Evolutionary conservation across 2,888 invertebrate genomes (phyloP), one percentile per base, ranked within the genome.

Genomic region (Odontocolon sp.): DNA sequence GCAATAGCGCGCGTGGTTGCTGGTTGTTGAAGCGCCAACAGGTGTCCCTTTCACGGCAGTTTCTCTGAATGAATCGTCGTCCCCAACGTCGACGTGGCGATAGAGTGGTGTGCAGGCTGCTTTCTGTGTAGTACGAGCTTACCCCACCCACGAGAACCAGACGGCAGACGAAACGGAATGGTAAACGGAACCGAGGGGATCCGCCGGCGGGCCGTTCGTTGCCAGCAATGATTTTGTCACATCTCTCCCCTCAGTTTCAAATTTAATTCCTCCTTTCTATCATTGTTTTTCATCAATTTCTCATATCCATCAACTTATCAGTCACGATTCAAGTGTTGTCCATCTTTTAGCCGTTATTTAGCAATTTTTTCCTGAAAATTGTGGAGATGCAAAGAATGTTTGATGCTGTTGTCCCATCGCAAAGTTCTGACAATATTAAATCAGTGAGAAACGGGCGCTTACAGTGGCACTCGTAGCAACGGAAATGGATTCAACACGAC

Each of bases 1-100:
- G 80, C 74, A 73, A 66, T 66, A 66, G 68, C 63, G 26, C 50
- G 59, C 14, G 36, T 45, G 64, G 45, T 52, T n/a, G 54, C 16
- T 66, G 76, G 67, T 80, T 77, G 79, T 75, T 68, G 76, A 73
- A 80, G 85, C 83, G 88, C 88, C 90, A 90, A 90, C 90, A 90
- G 90, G 90, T 90, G 90, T 90, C 90, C 88, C 90, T 90, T 90
- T 90, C 89, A 90, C 88, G 88, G 88, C 85, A 87, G 87, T 90
- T 90, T 90, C 90, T 90, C 90, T 89, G 89, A 90, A 90, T 90
- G 90, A 89, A 89, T 89, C 77, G 77, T 80, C 89, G 87, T 87
- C 88, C 89, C 89, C 88, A 84, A 78, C 78, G 71, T 79, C 52
- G 74, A 79, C 77, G 71, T 72, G 72, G 52, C 74, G 59, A 77